Percentiles rank a stretch among this genome's conserved stretches.
phyloP scores from a whole-genome alignment of 2,113 vertebrate species.

The Pelvicachromis taeniatus region DNA sequence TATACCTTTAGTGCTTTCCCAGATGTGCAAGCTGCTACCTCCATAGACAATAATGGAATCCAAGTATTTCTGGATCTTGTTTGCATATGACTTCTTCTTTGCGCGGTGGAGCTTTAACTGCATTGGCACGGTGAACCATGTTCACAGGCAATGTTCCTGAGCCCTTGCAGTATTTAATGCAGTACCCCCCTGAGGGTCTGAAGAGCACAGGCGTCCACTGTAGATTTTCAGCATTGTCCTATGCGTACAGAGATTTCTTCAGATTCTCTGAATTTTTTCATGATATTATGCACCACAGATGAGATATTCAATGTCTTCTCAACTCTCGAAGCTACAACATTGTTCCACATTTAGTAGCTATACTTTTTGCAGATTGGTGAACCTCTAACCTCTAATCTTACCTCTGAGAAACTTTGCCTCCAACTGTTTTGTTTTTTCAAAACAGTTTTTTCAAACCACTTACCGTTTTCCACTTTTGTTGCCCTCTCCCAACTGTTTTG shows the following conservation, averaged over 20 bases:
- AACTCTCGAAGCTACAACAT: not conserved
- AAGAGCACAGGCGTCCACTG: not conserved
- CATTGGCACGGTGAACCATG: not conserved
- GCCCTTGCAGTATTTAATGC: not conserved
- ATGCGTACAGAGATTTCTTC: not conserved
- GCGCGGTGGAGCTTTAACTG: not conserved
- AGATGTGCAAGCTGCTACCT: not conserved
- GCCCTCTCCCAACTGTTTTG: too few species aligned
- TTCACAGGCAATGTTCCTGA: not conserved
- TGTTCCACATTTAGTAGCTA: not conserved
- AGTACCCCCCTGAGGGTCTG: not conserved
- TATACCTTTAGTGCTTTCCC: not conserved
- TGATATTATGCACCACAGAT: not conserved
- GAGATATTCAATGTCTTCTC: not conserved
- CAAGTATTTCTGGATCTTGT: not conserved
- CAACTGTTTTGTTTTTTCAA: too few species aligned
- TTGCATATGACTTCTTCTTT: not conserved
- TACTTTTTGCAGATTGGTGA: not conserved
- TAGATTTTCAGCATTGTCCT: not conserved
- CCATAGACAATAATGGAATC: not conserved
- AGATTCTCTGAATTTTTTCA: not conserved
- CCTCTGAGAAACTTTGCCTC: not conserved
- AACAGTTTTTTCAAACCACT: too few species aligned
- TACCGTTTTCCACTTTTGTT: too few species aligned
- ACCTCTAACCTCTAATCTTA: not conserved